Percentiles rank a stretch among this genome's conserved stretches.
phyloP scores from a whole-genome alignment of 2,888 invertebrate species.

The Trilocha varians region DNA sequence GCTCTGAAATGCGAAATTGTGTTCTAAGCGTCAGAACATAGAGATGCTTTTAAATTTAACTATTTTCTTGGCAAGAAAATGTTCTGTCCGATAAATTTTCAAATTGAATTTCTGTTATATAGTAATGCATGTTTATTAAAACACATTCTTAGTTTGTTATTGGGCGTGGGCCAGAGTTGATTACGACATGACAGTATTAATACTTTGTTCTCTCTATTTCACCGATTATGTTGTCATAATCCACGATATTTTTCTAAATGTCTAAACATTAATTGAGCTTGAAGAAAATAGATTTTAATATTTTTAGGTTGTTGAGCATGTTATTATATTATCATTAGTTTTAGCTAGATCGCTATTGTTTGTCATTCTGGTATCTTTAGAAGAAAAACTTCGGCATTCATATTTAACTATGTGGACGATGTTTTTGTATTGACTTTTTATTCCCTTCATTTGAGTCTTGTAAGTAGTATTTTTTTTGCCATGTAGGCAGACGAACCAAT shows the following conservation, averaged over 20 bases:
- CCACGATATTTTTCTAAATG: slow-evolving; percentile 12
- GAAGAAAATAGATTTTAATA: no score
- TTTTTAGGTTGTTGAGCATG: no score
- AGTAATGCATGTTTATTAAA: slow-evolving; percentile 39
- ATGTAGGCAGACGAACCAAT: no score
- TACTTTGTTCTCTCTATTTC: slow-evolving; percentile 8
- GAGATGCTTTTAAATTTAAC: slow-evolving; percentile 22
- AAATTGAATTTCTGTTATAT: slow-evolving; percentile 43
- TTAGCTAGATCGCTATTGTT: no score
- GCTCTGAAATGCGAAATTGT: slow-evolving; percentile 24
- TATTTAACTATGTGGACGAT: no score
- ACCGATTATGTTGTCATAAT: slow-evolving; percentile 16
- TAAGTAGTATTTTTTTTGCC: no score
- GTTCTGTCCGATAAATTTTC: slow-evolving; percentile 35
- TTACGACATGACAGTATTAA: slow-evolving; percentile 23
- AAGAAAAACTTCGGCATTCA: no score
- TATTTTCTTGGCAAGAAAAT: slow-evolving; percentile 34
- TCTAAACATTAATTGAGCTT: slow-evolving; percentile 19
- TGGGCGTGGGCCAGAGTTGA: slow-evolving; percentile 24
- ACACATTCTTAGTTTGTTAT: slow-evolving; percentile 36
- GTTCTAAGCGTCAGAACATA: slow-evolving; percentile 26
- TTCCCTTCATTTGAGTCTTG: no score
- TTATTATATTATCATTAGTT: no score
- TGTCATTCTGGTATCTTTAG: no score
- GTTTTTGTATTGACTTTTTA: no score